A percentile compares a stretch with the other conserved stretches of the same genome.
These are phyloP conservation scores for Geotrupes spiniger DNA, from an alignment of 2,888 invertebrate genomes.

Conservation along the genomic window DNA sequence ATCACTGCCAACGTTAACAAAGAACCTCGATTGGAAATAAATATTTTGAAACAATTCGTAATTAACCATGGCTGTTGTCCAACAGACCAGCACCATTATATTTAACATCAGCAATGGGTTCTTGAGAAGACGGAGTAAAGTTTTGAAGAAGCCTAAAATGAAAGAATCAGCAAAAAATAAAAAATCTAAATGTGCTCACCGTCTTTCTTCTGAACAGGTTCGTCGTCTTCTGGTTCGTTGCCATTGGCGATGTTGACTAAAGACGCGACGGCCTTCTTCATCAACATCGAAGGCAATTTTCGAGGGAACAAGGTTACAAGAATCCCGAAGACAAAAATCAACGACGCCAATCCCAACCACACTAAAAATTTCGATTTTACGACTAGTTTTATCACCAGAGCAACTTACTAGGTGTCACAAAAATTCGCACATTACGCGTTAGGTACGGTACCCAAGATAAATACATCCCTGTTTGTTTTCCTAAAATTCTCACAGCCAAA, in stretches of 20 bases:
- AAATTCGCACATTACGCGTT: constrained; percentile 29
- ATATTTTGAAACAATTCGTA: constrained; percentile 55
- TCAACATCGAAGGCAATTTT: constrained; percentile 53
- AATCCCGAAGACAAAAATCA: constrained; percentile 51
- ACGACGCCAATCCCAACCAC: constrained; percentile 53
- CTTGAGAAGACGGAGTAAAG: constrained; percentile 53
- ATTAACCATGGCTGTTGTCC: constrained; percentile 56
- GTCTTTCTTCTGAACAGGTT: constrained; percentile 15
- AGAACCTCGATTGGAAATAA: constrained; percentile 59
- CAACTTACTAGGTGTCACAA: constrained; percentile 34
- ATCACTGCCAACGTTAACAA: constrained; percentile 39
- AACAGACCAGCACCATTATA: constrained; percentile 52
- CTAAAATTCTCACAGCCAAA: constrained; percentile 36
- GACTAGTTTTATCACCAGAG: background rate
- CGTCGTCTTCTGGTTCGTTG: constrained; percentile 22
- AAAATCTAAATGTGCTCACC: constrained; percentile 26
- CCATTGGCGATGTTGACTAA: constrained; percentile 52
- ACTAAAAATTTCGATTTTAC: constrained; percentile 41
- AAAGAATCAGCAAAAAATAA: constrained; percentile 6
- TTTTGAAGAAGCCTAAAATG: constrained; percentile 48
- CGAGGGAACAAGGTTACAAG: constrained; percentile 58
- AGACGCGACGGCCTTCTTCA: constrained; percentile 57
- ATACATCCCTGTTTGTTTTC: constrained; percentile 42
- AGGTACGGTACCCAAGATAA: constrained; percentile 37
- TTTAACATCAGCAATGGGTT: constrained; percentile 58